Conservation (phyloP, 2,113 vertebrate species). For the Numida meleagris region DNA sequence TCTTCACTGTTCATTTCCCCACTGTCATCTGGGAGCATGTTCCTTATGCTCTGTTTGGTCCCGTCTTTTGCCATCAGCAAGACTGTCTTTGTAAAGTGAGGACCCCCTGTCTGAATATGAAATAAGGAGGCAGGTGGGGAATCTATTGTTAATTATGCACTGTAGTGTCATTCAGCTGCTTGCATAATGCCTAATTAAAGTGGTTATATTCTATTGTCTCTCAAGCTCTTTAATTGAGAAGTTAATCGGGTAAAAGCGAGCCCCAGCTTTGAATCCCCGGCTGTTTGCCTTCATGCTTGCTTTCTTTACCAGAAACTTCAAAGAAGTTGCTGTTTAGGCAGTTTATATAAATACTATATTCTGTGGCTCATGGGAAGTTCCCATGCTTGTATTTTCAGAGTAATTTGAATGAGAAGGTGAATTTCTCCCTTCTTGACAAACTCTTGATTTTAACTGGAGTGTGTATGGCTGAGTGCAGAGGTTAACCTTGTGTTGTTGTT, state of each 20-base stretch:
- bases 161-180: not conserved
- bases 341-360: not conserved
- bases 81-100: not conserved
- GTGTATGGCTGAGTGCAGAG: not conserved
- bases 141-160: not conserved
- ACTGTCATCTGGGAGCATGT: not conserved
- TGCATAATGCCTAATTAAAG: not conserved
- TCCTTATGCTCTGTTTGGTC: not conserved
- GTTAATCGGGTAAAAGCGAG: not conserved
- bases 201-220: not conserved
- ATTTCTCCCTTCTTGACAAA: not conserved
- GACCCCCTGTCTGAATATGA: not conserved
- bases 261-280: not conserved
- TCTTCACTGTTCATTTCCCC: not conserved
- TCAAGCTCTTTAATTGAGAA: not conserved
- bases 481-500: not conserved
- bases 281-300: not conserved
- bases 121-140: not conserved
- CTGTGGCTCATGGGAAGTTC: not conserved
- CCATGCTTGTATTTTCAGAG: not conserved
- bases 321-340: not conserved
- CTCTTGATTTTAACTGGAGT: not conserved
- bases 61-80: not conserved
- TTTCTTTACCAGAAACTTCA: not conserved
- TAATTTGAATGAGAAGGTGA: not conserved